Percentiles rank a stretch among this genome's conserved stretches.
Evolutionary conservation across 1,140 invertebrate species (phyloP).

Genomic region (Nautilus pompilius): DNA sequence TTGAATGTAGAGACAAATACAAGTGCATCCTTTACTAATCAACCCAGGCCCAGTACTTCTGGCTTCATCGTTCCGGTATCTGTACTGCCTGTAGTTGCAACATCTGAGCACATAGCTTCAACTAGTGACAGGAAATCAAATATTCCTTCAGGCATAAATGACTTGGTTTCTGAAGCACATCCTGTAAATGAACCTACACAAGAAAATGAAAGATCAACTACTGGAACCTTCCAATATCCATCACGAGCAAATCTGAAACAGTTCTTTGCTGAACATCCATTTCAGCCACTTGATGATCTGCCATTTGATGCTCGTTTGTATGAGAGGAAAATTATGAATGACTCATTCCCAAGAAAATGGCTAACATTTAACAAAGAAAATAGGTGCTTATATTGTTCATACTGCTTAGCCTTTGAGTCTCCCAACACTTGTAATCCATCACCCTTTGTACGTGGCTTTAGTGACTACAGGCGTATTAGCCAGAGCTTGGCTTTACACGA

Average conservation of each 20-base stretch:
- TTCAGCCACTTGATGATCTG: not conserved
- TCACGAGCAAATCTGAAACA: not conserved
- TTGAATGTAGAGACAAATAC: no score
- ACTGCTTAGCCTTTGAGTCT: not conserved
- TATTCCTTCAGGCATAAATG: not conserved
- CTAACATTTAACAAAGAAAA: not conserved
- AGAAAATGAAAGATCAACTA: slow-evolving; percentile 1
- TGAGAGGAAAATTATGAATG: not conserved
- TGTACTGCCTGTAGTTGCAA: not conserved
- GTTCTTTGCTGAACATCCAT: not conserved
- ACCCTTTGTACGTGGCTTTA: no score
- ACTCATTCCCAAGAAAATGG: not conserved
- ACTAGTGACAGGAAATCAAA: not conserved
- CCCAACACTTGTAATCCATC: not conserved
- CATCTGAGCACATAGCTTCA: not conserved
- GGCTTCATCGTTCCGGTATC: not conserved
- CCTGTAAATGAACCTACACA: not conserved
- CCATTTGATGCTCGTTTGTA: not conserved
- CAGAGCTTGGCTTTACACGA: not conserved
- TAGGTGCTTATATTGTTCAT: not conserved
- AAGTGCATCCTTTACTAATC: no score
- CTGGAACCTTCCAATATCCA: not conserved
- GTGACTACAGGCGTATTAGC: not conserved
- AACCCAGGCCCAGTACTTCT: no score
- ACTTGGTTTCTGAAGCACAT: not conserved